phyloP scores from a whole-genome alignment of 1,140 invertebrate species.

The Pseudomyrmex flavicornis region DNA sequence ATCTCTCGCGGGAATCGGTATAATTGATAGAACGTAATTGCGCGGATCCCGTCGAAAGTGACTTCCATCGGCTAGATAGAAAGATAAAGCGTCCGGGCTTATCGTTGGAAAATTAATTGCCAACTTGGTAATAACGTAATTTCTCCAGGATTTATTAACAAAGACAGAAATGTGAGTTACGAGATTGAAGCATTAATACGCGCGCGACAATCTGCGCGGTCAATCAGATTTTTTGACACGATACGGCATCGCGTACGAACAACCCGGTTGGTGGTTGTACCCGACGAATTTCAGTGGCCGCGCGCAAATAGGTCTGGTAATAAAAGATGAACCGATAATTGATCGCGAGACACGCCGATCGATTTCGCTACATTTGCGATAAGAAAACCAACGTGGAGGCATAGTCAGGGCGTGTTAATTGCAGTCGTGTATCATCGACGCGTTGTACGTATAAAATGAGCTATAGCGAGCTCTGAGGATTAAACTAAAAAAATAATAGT shows the following conservation, averaged over 20 bases:
- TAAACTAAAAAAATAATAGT: background rate
- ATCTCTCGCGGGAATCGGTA: constrained; percentile 2
- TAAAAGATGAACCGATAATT: constrained; percentile 19
- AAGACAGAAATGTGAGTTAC: background rate
- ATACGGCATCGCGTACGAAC: background rate
- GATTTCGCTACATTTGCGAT: constrained; percentile 35
- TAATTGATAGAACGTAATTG: constrained; percentile 4
- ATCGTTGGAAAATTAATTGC: background rate
- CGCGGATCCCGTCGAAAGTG: constrained; percentile 1
- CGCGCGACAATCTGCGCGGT: background rate
- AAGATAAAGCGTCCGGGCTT: background rate
- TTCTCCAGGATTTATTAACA: background rate
- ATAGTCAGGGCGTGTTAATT: constrained; percentile 30
- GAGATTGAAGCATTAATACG: background rate
- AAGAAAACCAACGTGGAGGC: constrained; percentile 18
- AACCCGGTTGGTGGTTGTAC: background rate
- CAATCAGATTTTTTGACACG: background rate
- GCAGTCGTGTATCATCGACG: constrained; percentile 17
- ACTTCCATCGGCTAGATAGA: background rate
- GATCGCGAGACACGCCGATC: constrained; percentile 18
- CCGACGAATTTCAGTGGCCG: constrained; percentile 16
- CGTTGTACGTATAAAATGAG: background rate
- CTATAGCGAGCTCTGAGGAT: background rate
- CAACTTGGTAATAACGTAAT: background rate
- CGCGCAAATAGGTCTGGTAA: constrained; percentile 2